Percentiles rank a stretch among this genome's conserved stretches.
Conservation (phyloP, 2,113 vertebrate genomes). For the Meriones unguiculatus region DNA sequence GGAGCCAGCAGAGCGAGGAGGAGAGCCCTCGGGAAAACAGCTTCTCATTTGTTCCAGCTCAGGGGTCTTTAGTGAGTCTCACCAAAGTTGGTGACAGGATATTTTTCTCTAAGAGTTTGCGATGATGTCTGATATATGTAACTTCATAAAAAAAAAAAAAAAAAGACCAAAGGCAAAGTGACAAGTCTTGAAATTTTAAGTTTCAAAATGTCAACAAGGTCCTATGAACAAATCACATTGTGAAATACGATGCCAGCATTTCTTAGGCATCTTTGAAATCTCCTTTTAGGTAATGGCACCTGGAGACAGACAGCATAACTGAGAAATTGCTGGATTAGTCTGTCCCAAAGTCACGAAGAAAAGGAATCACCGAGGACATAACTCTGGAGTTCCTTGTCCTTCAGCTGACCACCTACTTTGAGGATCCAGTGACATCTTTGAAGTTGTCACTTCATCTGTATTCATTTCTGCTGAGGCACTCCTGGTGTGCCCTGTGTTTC, state of each 20-base stretch:
- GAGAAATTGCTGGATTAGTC: neutral
- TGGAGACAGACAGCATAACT: neutral
- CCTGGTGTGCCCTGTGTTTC: neutral
- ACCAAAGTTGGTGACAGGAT: neutral
- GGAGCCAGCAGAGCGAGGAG: fast-evolving
- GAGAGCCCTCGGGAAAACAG: neutral
- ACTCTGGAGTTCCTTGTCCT: neutral
- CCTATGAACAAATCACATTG: neutral
- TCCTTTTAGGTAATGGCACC: neutral
- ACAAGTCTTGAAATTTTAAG: constrained; percentile 30
- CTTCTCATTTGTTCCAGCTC: neutral
- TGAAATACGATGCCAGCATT: neutral
- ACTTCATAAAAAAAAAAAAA: neutral
- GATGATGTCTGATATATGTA: neutral
- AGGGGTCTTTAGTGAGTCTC: neutral
- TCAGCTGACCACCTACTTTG: neutral
- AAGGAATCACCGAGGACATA: neutral
- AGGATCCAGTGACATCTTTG: constrained; percentile 30
- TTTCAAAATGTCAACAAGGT: constrained; percentile 30
- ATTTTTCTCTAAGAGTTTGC: neutral
- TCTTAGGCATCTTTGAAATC: neutral
- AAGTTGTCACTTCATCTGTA: constrained; percentile 28
- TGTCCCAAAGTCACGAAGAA: neutral
- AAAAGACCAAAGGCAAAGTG: neutral
- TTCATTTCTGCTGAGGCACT: neutral